These are phyloP conservation scores for Neoaliturus tenellus DNA, from an alignment of 2,888 invertebrate genomes.

Conservation along the genomic window DNA sequence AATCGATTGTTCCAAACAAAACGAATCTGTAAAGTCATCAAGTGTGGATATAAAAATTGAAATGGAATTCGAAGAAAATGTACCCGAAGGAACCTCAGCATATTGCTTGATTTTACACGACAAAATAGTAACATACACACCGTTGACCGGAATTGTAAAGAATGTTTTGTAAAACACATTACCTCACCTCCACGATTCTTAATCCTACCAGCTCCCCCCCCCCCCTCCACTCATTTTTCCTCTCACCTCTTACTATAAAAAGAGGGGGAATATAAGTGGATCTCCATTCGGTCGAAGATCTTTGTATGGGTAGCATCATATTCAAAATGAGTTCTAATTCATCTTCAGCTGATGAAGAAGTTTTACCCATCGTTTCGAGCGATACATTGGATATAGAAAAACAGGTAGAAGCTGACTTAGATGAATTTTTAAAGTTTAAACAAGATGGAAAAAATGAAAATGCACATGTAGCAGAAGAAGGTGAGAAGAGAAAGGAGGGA, in stretches of 20 bases:
- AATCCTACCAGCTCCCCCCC: too few species aligned
- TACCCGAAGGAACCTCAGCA: constrained; percentile 48
- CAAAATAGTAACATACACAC: constrained; percentile 56
- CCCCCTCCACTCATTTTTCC: too few species aligned
- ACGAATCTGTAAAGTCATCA: constrained; percentile 64
- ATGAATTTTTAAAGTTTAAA: neutral
- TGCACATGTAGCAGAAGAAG: too few species aligned
- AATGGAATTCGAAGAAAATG: constrained; percentile 62
- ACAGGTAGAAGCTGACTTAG: neutral
- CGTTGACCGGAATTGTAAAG: constrained; percentile 47
- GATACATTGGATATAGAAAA: neutral
- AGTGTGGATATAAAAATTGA: constrained; percentile 66
- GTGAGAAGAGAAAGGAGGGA: neutral
- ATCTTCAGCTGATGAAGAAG: neutral
- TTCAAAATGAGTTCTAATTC: neutral
- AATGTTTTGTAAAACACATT: constrained; percentile 33
- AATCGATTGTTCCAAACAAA: constrained; percentile 56
- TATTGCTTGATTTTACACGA: constrained; percentile 59
- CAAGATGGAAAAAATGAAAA: neutral
- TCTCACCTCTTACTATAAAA: too few species aligned
- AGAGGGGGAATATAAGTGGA: too few species aligned
- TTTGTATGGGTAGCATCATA: too few species aligned
- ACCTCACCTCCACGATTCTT: too few species aligned
- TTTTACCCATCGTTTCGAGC: neutral
- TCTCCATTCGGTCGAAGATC: too few species aligned